Conservation (phyloP, 2,113 vertebrate species). For the Dipodomys merriami region DNA sequence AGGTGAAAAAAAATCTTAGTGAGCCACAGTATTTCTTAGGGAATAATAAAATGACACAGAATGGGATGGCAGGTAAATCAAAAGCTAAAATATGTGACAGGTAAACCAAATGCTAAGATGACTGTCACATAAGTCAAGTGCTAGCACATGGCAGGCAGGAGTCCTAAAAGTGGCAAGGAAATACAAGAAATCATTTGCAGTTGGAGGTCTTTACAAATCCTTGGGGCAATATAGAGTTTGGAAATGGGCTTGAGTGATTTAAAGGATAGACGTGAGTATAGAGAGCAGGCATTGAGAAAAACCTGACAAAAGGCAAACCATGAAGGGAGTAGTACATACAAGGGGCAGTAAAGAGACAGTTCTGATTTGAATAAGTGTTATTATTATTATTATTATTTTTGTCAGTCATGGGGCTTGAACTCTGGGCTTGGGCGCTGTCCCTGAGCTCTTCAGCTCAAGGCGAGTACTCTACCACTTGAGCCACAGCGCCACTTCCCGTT, state of each 20-base stretch:
- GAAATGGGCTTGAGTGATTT: slow-evolving; percentile 37
- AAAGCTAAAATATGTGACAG: slow-evolving; percentile 23
- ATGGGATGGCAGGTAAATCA: slow-evolving; percentile 25
- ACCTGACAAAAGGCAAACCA: neutral
- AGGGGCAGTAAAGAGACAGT: neutral
- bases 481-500: no score
- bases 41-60: neutral
- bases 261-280: neutral
- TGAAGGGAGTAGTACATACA: neutral
- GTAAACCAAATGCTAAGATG: slow-evolving; percentile 20
- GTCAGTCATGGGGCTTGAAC: no score
- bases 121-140: neutral
- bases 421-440: no score
- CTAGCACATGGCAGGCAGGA: neutral
- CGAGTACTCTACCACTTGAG: no score
- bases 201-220: slow-evolving; percentile 26
- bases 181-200: slow-evolving; percentile 23
- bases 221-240: slow-evolving; percentile 21
- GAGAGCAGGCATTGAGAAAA: neutral
- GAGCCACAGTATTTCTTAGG: slow-evolving; percentile 25
- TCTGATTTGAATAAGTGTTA: neutral
- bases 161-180: slow-evolving; percentile 20
- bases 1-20: neutral
- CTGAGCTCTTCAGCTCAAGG: no score
- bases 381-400: no score